Evolutionary conservation across 2,888 invertebrate genomes (phyloP), one percentile per base, ranked within the genome.

Genomic region (Craniophora ligustri): DNA sequence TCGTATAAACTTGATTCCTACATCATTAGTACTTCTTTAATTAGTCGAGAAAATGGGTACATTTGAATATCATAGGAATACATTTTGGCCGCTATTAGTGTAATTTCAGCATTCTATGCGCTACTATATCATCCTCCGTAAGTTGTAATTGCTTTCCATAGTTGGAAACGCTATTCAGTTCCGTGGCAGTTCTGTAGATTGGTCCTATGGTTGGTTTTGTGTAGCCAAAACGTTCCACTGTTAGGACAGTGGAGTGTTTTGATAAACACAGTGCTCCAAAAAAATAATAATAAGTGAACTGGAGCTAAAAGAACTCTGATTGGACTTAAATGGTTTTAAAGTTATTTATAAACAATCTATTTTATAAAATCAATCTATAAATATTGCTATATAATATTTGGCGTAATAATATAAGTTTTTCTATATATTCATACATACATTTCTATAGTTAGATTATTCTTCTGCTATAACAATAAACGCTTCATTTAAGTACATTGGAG

Each of bases 101-200:
- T 44, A 21, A 40, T 40, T 35, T 35, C 21, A 19, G 31, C 5
- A 5, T 59, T 32, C 35, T 38, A 28, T 42, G 19, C 28, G 19
- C 28, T 39, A 34, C 38, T 59, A 19, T 40, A 59, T 59, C 67
- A 66, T 38, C 23, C 40, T 11, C 38, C 11, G 60, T 35, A 67
- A 61, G 40, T 61, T 62, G 35, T 67, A 67, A 62, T 61, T 60
- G 44, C 51, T 62, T 67, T 62, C 31, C 35, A 16, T 61, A 62
- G 39, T 45, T 50, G 35, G 21, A 60, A 45, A 42, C 28, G 34
- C 38, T 39, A 21, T 48, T 39, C 48, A 59, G 41, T 44, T 48
- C 5, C 35, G 15, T 19, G 35, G 31, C 45, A 53, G 70, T 46
- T 49, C 38, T 16, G 42, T 44, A 49, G 46, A 59, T 70, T 58